Evolutionary conservation across 2,888 invertebrate species (phyloP), one percentile per base, ranked within the genome.

Genomic region (Lepidochrysops patricia): DNA sequence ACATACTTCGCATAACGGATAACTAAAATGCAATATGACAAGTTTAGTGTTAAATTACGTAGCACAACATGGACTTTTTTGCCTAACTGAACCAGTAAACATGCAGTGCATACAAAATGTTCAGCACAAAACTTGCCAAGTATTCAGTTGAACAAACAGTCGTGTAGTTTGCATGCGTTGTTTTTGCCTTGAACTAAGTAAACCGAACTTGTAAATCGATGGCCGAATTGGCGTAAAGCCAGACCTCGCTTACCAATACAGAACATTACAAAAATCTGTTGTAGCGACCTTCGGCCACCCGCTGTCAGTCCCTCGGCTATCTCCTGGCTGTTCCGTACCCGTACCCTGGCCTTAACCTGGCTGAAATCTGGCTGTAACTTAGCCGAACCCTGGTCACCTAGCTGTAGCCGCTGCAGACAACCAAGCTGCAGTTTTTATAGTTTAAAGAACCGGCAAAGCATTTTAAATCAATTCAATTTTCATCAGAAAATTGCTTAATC

Each of bases 231-330:
- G 86, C 86, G 60, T 61, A 57, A 61, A 72, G 79, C 86, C 87
- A 87, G 79, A 82, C 82, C 82, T 70, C 79, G 76, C 77, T 84
- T 80, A 84, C 85, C 85, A 84, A 83, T 82, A 84, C 79, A 76
- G 82, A 80, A 73, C 85, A 83, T 87, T 85, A 84, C 82, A 85
- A 86, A 86, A 87, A 86, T 87, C 84, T 86, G 87, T 86, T 87
- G 86, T 84, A 79, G 75, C 76, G 76, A 80, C 81, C 82, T 85
- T 87, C 86, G 86, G 85, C 86, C 84, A 74, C 71, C 69, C 70
- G n/a, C n/a, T n/a, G n/a, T n/a, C n/a, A n/a, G n/a, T n/a, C n/a
- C n/a, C n/a, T n/a, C n/a, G n/a, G n/a, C n/a, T n/a, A n/a, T n/a
- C n/a, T n/a, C n/a, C n/a, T n/a, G n/a, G n/a, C n/a, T n/a, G n/a